Conservation (phyloP, 2,888 invertebrate species). For the Meloe dianella region DNA sequence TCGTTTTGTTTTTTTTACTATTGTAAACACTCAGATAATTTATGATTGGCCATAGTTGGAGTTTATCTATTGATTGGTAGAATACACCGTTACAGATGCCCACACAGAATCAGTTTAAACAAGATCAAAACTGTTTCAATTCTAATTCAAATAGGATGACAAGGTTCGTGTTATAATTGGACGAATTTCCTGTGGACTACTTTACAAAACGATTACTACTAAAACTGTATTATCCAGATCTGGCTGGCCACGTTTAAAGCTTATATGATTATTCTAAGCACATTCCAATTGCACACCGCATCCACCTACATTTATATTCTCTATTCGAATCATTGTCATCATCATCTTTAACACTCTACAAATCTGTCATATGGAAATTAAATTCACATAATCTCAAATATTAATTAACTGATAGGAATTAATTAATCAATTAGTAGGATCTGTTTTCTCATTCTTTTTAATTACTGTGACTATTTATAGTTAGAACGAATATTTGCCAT, state of each 20-base stretch:
- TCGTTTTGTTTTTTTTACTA: neutral
- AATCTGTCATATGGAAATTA: neutral
- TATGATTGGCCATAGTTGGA: neutral
- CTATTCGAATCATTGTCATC: neutral
- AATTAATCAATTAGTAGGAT: no score
- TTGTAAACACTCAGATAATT: neutral
- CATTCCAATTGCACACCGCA: neutral
- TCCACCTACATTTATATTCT: neutral
- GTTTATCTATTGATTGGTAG: neutral
- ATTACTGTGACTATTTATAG: no score
- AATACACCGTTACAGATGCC: neutral
- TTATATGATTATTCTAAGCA: constrained; percentile 42
- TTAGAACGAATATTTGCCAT: no score
- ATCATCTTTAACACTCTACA: neutral
- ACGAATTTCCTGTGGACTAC: constrained; percentile 33
- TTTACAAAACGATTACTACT: constrained; percentile 39
- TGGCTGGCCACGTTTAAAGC: constrained; percentile 36
- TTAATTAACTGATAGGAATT: neutral
- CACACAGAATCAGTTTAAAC: neutral
- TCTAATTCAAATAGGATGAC: neutral
- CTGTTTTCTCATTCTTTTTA: no score
- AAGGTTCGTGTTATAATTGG: constrained; percentile 34
- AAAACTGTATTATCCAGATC: constrained; percentile 41
- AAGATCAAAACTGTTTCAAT: neutral
- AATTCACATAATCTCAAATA: neutral